Conservation (phyloP, 2,113 vertebrate species). For the Astur gentilis region DNA sequence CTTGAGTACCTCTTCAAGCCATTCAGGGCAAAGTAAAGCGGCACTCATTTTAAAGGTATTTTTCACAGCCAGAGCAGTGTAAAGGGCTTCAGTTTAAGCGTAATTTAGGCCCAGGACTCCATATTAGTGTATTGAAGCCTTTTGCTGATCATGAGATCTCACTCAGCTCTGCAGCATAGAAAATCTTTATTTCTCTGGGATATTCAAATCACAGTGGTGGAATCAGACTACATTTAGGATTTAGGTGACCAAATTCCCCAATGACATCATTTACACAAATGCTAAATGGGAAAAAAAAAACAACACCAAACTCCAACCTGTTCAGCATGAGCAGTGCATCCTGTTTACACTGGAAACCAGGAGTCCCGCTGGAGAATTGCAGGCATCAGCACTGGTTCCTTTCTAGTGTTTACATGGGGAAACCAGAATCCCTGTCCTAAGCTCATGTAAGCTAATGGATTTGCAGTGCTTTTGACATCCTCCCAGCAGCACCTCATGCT, state of each 20-base stretch:
- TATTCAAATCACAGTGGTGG: accelerated
- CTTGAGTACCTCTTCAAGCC: neutral
- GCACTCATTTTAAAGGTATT: neutral
- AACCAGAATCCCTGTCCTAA: neutral
- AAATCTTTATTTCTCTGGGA: neutral
- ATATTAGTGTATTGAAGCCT: neutral
- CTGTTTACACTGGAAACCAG: neutral
- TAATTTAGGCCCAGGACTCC: neutral
- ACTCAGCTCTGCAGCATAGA: neutral
- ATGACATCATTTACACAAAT: neutral
- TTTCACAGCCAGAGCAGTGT: neutral
- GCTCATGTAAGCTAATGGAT: neutral
- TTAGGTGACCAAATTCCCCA: neutral
- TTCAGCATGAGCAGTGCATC: neutral
- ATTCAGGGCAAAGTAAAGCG: neutral
- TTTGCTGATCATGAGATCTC: neutral
- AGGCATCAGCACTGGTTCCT: neutral
- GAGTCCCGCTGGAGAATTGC: neutral
- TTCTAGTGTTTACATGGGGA: neutral
- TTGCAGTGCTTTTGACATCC: neutral
- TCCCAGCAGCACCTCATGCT: neutral
- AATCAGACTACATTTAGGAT: neutral
- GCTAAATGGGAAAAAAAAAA: neutral
- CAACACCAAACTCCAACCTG: neutral
- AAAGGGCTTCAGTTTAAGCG: neutral